Percentiles rank a stretch among this genome's conserved stretches.
Conservation (phyloP, 2,113 vertebrate genomes). For the Monarcha castaneiventris region DNA sequence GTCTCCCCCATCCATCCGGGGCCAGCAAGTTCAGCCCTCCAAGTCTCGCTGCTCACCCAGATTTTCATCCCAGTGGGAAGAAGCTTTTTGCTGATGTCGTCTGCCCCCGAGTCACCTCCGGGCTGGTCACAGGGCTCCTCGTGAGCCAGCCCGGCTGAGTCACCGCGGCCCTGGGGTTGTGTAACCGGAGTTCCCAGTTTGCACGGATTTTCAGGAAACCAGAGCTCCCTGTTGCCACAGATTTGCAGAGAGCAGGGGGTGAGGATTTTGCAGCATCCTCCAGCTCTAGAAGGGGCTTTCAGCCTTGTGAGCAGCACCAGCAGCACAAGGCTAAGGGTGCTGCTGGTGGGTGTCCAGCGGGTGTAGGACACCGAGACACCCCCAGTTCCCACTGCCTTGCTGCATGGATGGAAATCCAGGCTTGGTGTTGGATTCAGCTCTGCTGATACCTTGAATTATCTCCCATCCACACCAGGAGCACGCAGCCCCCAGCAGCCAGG, state of each 20-base stretch:
- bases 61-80: not conserved
- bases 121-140: not conserved
- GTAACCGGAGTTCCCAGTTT: not conserved
- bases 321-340: not conserved
- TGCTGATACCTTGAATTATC: not conserved
- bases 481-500: not conserved
- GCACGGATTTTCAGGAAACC: not conserved
- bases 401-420: not conserved
- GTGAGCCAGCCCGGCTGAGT: not conserved
- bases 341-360: not conserved
- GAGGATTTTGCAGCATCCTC: not conserved
- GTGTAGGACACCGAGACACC: not conserved
- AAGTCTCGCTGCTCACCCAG: not conserved
- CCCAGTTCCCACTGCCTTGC: not conserved
- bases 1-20: not conserved
- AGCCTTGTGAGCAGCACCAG: not conserved
- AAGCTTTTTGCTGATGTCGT: not conserved
- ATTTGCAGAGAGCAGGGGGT: not conserved
- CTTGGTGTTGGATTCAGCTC: not conserved
- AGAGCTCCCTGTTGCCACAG: not conserved
- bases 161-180: not conserved
- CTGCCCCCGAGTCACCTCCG: not conserved
- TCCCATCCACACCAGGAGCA: not conserved
- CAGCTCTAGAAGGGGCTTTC: not conserved
- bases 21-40: not conserved